Base-by-base conservation (phyloP, 2,797 vertebrate genomes). In the Manis javanica region DNA sequence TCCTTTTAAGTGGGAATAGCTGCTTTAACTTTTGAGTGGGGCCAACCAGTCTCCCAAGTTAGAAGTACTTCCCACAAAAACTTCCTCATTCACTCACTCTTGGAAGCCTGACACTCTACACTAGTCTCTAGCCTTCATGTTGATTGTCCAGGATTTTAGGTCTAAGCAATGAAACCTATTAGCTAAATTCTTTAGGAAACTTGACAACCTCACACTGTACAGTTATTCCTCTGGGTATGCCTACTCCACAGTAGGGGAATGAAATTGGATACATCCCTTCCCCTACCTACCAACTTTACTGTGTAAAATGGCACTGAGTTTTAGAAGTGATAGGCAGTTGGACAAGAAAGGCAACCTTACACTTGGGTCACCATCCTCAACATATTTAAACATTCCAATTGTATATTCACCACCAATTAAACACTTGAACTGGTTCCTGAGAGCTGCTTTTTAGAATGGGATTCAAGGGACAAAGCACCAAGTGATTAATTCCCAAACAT, bases 101-200 rank as follows among this genome's bases (percentile, higher is more conserved):
- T 57, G 0, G 49, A 84, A 92, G 42, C 72, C 31, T 74, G 19
- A 64, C 71, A 49, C 74, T 91, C 77, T 77, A 23, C 63, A 37
- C 92, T 96, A 75, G 83, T 84, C 95, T 95, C 68, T 93, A 87
- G 84, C 86, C 91, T 95, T 96, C 57, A 57, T 3, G 14, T 51
- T 59, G 79, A 83, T 90, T 69, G 74, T 95, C 75, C 23, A 79
- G 92, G 78, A 96, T 16, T 39, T 9, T 23, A 94, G 91, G 69
- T 84, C 92, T 84, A 34, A 55, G 95, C 96, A 94, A 93, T 95
- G 97, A 98, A 96, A 96, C 95, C 95, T 96, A 98, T 98, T 98
- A 97, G 92, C 96, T 95, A 96, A 97, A 97, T 97, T 97, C 96
- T 96, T 97, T 79, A 94, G 95, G 97, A 97, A 97, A 94, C 94